Evolutionary conservation across 2,113 vertebrate species (phyloP), one percentile per base, ranked within the genome.

Genomic region (Ophthalmolycus amberensis): DNA sequence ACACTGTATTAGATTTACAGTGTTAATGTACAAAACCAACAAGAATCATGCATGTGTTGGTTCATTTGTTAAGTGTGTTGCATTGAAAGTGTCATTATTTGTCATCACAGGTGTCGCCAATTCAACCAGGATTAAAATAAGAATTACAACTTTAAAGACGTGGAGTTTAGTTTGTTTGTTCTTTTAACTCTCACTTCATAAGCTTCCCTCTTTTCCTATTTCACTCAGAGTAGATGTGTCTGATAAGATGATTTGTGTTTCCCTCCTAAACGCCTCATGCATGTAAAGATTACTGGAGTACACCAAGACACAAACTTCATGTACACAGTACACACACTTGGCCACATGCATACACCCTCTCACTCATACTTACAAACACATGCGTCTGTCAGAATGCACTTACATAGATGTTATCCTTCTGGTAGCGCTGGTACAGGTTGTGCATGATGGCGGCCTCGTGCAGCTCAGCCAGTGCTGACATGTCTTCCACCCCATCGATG

Each of bases 401-500:
- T 88, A 98, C 97, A 27, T 98, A 98, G 91, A 98, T 98, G 90
- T 91, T 89, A 69, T 97, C 96, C 87, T 95, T 95, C 14, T 95
- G 93, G 90, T 98, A 98, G 84, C 97, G 96, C 90, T 95, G 96
- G 92, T 96, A 93, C 68, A 98, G 92, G 89, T 98, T 98, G 80
- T 97, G 95, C 95, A 98, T 96, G 90, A 98, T 98, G 84, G 97
- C 96, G 12, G 96, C 96, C 86, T 98, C 97, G 5, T 98, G 97
- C 62, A 98, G 93, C 71, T 98, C 97, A 1, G 95, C 95, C 94
- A 98, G 92, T 1, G 92, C 85, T 10, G 97, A 97, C 97, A 98
- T 98, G 92, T 98, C 97, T 92, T 98, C 97, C 90, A 97, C 97
- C 6, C 96, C 97, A 15, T 96, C 95, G 18, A 94, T 18, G 38